Conservation (phyloP, 2,113 vertebrate species). For the Nibea albiflora region DNA sequence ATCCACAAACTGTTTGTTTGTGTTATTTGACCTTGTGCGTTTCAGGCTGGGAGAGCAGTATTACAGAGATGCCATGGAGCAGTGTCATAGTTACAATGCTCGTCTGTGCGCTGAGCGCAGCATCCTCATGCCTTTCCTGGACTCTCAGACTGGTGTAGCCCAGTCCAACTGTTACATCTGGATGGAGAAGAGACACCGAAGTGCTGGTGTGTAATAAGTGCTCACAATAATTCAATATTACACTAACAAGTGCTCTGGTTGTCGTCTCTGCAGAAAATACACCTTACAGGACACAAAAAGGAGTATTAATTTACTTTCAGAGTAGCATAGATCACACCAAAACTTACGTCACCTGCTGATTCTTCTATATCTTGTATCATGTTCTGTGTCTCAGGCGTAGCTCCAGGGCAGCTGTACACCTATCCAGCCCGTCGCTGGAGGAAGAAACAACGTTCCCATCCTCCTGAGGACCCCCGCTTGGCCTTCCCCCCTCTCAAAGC, state of each 20-base stretch:
- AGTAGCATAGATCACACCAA: background rate
- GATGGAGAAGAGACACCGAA: slow-evolving; percentile 98
- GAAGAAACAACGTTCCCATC: slow-evolving; percentile 94
- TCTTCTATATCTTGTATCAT: background rate
- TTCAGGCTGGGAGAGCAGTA: slow-evolving; percentile 95
- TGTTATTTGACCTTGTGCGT: slow-evolving; percentile 43
- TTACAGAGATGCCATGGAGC: slow-evolving; percentile 97
- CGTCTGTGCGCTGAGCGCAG: slow-evolving; percentile 95
- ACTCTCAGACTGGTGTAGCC: slow-evolving; percentile 97
- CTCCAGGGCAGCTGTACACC: slow-evolving; percentile 95
- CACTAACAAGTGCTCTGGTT: background rate
- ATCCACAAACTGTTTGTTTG: background rate
- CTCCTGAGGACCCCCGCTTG: slow-evolving; percentile 94
- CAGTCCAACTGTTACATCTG: slow-evolving; percentile 99
- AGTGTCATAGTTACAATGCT: slow-evolving; percentile 98
- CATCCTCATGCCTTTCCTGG: slow-evolving; percentile 95
- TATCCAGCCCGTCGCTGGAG: slow-evolving; percentile 97
- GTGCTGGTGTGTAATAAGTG: slow-evolving; percentile 85
- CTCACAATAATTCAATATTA: background rate
- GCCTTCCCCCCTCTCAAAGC: slow-evolving; percentile 94
- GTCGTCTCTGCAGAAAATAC: background rate
- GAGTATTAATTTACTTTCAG: background rate
- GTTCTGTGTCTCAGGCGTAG: slow-evolving; percentile 84
- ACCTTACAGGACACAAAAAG: background rate
- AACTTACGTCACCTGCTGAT: background rate